These are phyloP conservation scores for Zygogramma bicolorata DNA, from an alignment of 2,888 invertebrate genomes.

Conservation along the genomic window DNA sequence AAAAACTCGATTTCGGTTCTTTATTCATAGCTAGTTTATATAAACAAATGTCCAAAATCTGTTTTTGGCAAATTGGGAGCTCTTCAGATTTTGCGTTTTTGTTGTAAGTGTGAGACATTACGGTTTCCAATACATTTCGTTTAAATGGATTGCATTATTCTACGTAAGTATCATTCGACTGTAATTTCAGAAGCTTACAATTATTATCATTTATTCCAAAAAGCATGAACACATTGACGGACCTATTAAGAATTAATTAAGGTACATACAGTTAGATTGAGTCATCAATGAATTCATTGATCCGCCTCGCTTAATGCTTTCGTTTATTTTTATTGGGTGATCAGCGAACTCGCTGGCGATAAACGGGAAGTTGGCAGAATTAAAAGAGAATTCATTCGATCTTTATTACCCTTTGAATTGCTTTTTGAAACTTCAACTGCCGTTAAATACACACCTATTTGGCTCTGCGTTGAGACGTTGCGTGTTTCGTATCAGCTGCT, in stretches of 20 bases:
- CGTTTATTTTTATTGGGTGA: conserved; percentile 1
- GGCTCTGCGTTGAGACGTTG: neutral
- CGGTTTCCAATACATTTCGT: too few species aligned
- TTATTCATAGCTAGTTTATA: too few species aligned
- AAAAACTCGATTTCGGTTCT: too few species aligned
- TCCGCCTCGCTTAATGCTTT: neutral
- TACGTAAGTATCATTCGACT: too few species aligned
- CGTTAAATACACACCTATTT: neutral
- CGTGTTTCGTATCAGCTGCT: neutral
- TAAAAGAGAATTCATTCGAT: neutral
- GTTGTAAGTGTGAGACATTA: too few species aligned
- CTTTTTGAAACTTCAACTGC: neutral
- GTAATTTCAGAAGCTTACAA: too few species aligned
- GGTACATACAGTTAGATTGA: neutral
- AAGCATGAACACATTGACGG: neutral
- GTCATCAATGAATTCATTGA: neutral
- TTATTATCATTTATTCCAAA: too few species aligned
- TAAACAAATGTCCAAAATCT: too few species aligned
- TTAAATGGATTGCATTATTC: too few species aligned
- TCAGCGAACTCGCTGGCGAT: neutral
- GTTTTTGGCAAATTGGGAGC: too few species aligned
- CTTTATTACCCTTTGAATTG: neutral
- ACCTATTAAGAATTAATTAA: too few species aligned
- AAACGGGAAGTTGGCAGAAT: conserved; percentile 1
- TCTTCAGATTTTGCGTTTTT: too few species aligned